These are phyloP conservation scores for Enteromius thamalakanensis DNA, from an alignment of 2,797 vertebrate species.

Conservation along the genomic window DNA sequence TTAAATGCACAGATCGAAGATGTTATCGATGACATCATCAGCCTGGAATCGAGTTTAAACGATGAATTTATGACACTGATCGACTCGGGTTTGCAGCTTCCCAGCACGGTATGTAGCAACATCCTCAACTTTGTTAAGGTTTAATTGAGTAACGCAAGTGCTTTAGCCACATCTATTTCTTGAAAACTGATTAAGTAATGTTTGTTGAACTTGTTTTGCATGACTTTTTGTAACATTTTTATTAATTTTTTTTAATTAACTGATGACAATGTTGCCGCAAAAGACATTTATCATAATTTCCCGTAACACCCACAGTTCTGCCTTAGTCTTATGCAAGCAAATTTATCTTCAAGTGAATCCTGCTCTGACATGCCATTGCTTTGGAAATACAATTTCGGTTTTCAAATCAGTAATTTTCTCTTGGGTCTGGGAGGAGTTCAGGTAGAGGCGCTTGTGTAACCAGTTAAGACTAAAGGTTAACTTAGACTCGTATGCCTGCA, in stretches of 20 bases:
- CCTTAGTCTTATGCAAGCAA: not conserved
- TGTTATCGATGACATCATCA: conserved; percentile 92
- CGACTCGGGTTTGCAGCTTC: conserved; percentile 79
- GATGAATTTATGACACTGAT: conserved; percentile 85
- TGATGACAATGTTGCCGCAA: not conserved
- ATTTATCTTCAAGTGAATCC: conserved; percentile 2
- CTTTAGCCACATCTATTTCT: not conserved
- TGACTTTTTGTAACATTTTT: not conserved
- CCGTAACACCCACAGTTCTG: not conserved
- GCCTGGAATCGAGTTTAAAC: conserved; percentile 89
- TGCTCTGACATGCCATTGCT: conserved; percentile 19
- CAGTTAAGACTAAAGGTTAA: conserved; percentile 19
- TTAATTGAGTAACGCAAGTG: not conserved
- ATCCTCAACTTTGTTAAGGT: not conserved
- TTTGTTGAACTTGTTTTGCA: conserved; percentile 7
- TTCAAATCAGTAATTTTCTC: conserved; percentile 19
- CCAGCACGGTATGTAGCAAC: conserved; percentile 80
- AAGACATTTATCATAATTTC: not conserved
- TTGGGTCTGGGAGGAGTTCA: conserved; percentile 7
- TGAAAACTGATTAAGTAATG: not conserved
- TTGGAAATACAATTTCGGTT: conserved; percentile 4
- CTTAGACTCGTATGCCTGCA: conserved; percentile 10
- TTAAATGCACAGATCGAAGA: conserved; percentile 80
- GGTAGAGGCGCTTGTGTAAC: conserved; percentile 24
- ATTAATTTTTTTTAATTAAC: not conserved